Evolutionary conservation across 2,113 vertebrate genomes (phyloP).

Genomic region (Alligator sinensis): DNA sequence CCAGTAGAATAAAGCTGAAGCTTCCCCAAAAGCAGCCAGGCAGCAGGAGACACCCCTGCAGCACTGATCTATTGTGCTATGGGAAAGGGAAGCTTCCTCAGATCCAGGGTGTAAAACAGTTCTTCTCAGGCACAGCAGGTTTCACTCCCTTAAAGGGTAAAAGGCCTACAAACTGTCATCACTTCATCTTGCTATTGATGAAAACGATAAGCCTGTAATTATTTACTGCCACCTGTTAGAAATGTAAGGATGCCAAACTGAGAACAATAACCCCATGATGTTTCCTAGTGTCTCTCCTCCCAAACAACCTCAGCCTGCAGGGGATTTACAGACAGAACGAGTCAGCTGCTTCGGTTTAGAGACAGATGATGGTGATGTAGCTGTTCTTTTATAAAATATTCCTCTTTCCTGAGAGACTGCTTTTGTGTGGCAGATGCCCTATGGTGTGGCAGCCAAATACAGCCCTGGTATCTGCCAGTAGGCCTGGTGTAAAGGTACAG

Average conservation of each 20-base stretch:
- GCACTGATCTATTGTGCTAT: not conserved
- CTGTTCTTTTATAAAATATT: not conserved
- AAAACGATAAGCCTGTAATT: conserved; percentile 20
- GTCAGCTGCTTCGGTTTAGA: not conserved
- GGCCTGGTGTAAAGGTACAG: not conserved
- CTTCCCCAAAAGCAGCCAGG: not conserved
- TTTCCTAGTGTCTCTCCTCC: not conserved
- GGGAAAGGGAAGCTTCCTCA: not conserved
- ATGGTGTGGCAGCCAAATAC: not conserved
- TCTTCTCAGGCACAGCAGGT: accelerated
- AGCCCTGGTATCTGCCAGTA: not conserved
- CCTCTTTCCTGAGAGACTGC: not conserved
- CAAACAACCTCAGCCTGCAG: not conserved
- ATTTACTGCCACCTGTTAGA: conserved; percentile 45
- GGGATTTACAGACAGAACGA: conserved; percentile 5
- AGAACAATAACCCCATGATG: not conserved
- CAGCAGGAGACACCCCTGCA: not conserved
- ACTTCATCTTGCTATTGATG: not conserved
- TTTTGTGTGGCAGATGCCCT: not conserved
- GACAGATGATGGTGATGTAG: not conserved
- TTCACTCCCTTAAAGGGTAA: not conserved
- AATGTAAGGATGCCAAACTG: conserved; percentile 24
- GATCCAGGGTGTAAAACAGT: too few relatives aligned
- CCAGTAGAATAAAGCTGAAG: not conserved
- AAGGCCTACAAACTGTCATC: not conserved